Conservation (phyloP, 2,888 invertebrate genomes). For the Volucella inflata region DNA sequence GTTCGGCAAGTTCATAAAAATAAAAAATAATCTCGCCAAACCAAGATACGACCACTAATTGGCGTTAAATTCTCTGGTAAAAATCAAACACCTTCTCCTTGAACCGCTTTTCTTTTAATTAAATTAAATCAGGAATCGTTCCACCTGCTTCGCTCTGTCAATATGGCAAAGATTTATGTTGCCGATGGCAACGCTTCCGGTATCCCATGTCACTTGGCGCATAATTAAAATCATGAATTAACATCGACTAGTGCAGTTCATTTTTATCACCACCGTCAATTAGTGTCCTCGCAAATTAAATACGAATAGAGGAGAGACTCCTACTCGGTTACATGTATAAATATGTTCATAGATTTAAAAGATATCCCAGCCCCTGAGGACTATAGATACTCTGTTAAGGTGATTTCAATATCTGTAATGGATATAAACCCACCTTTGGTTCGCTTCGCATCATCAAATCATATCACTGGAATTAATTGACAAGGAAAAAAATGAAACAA, state of each 20-base stretch:
- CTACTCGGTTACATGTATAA: neutral
- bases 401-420: neutral
- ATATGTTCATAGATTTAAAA: neutral
- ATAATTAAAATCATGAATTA: slow-evolving; percentile 62
- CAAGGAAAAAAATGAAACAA: slow-evolving; percentile 25
- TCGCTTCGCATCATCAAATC: slow-evolving; percentile 2
- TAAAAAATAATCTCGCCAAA: slow-evolving; percentile 6
- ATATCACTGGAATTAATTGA: slow-evolving; percentile 28
- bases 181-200: slow-evolving; percentile 55
- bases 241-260: slow-evolving; percentile 6
- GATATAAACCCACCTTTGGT: neutral
- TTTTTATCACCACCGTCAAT: slow-evolving; percentile 44
- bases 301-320: slow-evolving; percentile 27
- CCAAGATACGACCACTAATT: slow-evolving; percentile 45
- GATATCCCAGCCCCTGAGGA: neutral
- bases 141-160: slow-evolving; percentile 8
- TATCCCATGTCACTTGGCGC: slow-evolving; percentile 42
- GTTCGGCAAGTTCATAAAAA: slow-evolving; percentile 47
- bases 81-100: slow-evolving; percentile 2
- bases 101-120: slow-evolving; percentile 15
- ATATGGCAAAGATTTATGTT: no score
- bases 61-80: slow-evolving; percentile 10
- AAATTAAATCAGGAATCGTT: slow-evolving; percentile 21
- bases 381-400: slow-evolving; percentile 7
- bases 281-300: slow-evolving; percentile 42